Base-by-base conservation (phyloP, 2,797 vertebrate genomes). In the Chanos chanos region DNA sequence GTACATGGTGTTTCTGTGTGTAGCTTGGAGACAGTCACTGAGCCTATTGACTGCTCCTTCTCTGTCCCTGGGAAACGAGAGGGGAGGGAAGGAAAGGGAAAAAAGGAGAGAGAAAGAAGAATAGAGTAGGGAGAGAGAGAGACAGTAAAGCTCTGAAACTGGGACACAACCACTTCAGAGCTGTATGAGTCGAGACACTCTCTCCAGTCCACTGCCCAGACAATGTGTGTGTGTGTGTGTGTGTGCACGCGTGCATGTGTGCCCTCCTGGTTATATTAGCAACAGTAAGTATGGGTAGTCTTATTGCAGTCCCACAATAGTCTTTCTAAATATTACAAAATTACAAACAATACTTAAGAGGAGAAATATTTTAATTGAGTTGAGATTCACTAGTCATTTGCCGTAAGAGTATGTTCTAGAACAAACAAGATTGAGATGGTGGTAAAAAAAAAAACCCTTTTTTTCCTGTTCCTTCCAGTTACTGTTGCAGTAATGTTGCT, bases 1-100 rank as follows among this genome's bases (percentile, higher is more conserved):
- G 31, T 48, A 67, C 39, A 62, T 36, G 64, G 71, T 43, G 39
- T 73, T 63, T 50, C 41, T 34, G 33, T 51, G 59, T 62, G 48
- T 70, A 60, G 67, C 72, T 72, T 28, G 55, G 54, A 68, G 72
- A 70, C 60, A 74, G 54, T 55, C 49, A 66, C 15, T 44, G 62
- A 70, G 57, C 58, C 34, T 50, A 73, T 62, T 55, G 48, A 25
- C 33, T 21, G 63, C 57, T 49, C 41, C 49, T 60, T 15, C 27
- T 41, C 40, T 45, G 56, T 50, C 53, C 52, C 19, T 48, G 34
- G 52, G 50, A 48, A 60, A 58, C 50, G 41, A 12, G 47, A 47
- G 47, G 39, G 19, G 4, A 45, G 21, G 48, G 18, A 19, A n/a
- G 9, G 13, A 39, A 25, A 30, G 8, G 7, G 24, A 36, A 27